phyloP scores from a whole-genome alignment of 2,113 vertebrate species.

The Caracal caracal region DNA sequence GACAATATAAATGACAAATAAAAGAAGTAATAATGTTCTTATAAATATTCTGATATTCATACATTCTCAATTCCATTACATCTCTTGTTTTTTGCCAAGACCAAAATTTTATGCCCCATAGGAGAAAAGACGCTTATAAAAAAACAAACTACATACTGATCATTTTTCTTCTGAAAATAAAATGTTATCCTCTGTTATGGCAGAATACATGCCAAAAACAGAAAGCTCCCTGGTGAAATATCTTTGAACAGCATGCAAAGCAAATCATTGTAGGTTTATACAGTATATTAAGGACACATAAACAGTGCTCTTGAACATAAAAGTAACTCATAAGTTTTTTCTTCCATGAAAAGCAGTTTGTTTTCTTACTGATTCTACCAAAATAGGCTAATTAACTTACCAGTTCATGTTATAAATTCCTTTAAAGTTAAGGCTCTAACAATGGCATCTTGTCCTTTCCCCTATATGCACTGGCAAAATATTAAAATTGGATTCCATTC shows the following conservation, averaged over 20 bases:
- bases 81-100: slow-evolving; percentile 46
- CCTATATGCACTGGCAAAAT: not conserved
- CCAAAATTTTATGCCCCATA: slow-evolving; percentile 48
- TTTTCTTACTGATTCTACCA: not conserved
- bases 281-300: slow-evolving; percentile 22
- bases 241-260: slow-evolving; percentile 55
- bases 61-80: slow-evolving; percentile 32
- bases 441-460: not conserved
- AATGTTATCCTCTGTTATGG: slow-evolving; percentile 42
- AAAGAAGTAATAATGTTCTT: slow-evolving; percentile 16
- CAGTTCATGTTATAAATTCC: not conserved
- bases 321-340: not conserved
- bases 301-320: slow-evolving; percentile 14
- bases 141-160: slow-evolving; percentile 66
- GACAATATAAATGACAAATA: slow-evolving; percentile 35
- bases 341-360: slow-evolving; percentile 15
- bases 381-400: not conserved
- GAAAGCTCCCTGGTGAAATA: slow-evolving; percentile 26
- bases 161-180: slow-evolving; percentile 69
- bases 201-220: slow-evolving; percentile 51
- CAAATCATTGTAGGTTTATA: slow-evolving; percentile 35
- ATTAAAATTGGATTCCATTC: not conserved
- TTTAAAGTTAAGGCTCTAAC: not conserved
- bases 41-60: slow-evolving; percentile 65
- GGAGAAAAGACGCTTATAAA: slow-evolving; percentile 62